These are phyloP conservation scores for Caiman crocodilus DNA, from an alignment of 2,797 vertebrate genomes.

Conservation along the genomic window DNA sequence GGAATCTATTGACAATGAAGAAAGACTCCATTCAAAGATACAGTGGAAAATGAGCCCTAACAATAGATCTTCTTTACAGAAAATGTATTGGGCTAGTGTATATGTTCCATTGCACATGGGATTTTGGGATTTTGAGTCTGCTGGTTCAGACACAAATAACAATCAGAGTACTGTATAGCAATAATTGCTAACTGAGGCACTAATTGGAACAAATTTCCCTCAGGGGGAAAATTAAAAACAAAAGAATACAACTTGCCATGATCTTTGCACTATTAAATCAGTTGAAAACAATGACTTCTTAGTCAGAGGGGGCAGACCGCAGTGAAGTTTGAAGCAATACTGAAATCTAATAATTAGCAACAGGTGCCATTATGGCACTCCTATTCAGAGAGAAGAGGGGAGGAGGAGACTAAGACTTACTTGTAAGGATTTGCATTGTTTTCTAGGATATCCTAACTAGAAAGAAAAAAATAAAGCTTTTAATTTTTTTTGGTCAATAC, in stretches of 20 bases:
- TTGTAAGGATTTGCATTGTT: background rate
- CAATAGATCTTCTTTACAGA: slow-evolving; percentile 58
- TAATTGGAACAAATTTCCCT: slow-evolving; percentile 68
- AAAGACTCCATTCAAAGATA: slow-evolving; percentile 62
- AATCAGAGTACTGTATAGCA: slow-evolving; percentile 65
- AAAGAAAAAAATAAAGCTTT: slow-evolving; percentile 2
- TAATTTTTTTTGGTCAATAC: background rate
- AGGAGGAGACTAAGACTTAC: background rate
- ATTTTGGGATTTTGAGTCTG: slow-evolving; percentile 65
- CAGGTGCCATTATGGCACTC: background rate
- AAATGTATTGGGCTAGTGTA: slow-evolving; percentile 45
- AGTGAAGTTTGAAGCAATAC: background rate
- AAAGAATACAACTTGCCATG: slow-evolving; percentile 48
- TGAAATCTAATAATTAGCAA: background rate
- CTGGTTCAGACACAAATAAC: slow-evolving; percentile 57
- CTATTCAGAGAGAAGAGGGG: background rate
- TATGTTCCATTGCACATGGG: slow-evolving; percentile 41
- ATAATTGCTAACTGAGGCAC: slow-evolving; percentile 50
- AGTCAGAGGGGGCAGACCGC: accelerated
- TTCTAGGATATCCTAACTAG: background rate
- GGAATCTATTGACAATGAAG: slow-evolving; percentile 38
- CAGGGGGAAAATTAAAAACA: slow-evolving; percentile 38
- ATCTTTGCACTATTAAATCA: slow-evolving; percentile 55
- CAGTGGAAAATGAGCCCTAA: slow-evolving; percentile 52
- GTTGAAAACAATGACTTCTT: slow-evolving; percentile 24